Percentiles rank a stretch among this genome's conserved stretches.
These are phyloP conservation scores for Elaphurus davidianus DNA, from an alignment of 2,113 vertebrate genomes.

Conservation along the genomic window DNA sequence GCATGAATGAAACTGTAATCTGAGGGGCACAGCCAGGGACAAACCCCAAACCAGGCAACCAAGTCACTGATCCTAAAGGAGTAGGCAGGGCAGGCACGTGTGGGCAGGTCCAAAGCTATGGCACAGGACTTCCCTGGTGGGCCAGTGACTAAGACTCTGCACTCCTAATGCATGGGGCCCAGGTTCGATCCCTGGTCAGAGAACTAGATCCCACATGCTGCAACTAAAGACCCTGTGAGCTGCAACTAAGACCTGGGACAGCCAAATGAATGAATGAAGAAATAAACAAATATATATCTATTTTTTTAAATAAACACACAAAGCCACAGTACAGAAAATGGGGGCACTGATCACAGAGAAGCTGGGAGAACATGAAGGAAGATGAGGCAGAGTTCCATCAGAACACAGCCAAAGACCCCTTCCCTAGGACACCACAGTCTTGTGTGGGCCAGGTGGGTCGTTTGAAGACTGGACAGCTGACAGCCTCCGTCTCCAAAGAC, in stretches of 20 bases:
- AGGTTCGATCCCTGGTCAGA: neutral
- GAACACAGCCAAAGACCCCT: neutral
- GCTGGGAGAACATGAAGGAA: fast-evolving
- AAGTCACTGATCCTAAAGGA: neutral
- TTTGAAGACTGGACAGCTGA: neutral
- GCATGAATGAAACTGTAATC: neutral
- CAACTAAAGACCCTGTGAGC: neutral
- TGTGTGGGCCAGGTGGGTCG: fast-evolving
- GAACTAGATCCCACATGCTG: neutral
- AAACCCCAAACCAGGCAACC: neutral
- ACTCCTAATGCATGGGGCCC: fast-evolving
- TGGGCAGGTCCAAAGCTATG: neutral
- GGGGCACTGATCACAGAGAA: neutral
- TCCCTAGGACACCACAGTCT: neutral
- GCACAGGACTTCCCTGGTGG: neutral
- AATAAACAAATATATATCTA: neutral
- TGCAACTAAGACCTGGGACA: neutral
- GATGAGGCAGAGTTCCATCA: neutral
- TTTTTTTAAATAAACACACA: neutral
- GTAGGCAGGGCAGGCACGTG: neutral
- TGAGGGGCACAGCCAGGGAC: neutral
- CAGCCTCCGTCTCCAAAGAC: neutral
- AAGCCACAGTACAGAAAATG: neutral
- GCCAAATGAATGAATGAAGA: neutral
- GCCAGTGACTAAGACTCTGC: neutral